Percentiles rank a stretch among this genome's conserved stretches.
phyloP scores from a whole-genome alignment of 2,888 invertebrate genomes.

The Mylabris sibirica region DNA sequence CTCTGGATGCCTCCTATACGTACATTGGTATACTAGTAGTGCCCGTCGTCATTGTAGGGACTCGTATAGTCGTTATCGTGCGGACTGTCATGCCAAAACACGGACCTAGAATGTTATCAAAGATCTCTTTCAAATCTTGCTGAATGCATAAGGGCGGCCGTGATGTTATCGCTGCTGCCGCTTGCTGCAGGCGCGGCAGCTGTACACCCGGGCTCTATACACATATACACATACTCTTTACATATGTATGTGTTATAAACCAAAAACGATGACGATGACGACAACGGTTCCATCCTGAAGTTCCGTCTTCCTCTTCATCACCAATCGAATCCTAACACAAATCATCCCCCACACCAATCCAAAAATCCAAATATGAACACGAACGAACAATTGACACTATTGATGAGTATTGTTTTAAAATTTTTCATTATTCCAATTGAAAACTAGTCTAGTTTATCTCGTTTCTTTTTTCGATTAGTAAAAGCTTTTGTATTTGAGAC shows the following conservation, averaged over 20 bases:
- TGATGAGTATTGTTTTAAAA: neutral
- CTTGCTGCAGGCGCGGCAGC: conserved; percentile 60
- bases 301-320: conserved; percentile 17
- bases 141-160: conserved; percentile 63
- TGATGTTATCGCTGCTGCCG: conserved; percentile 57
- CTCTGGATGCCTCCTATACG: conserved; percentile 29
- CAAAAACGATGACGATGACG: conserved; percentile 7
- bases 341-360: neutral
- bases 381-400: neutral
- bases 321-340: neutral
- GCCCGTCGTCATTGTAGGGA: conserved; percentile 50
- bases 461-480: neutral
- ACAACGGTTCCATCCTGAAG: conserved; percentile 8
- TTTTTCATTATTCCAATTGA: neutral
- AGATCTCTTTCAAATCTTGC: conserved; percentile 64
- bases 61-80: conserved; percentile 59
- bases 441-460: neutral
- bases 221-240: neutral
- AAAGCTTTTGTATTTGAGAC: conserved; percentile 8
- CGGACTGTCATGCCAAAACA: conserved; percentile 64
- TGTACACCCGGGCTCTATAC: conserved; percentile 44
- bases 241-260: neutral
- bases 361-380: neutral
- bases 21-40: conserved; percentile 30
- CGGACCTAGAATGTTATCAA: conserved; percentile 63